These are phyloP conservation scores for Chrysina gloriosa DNA, from an alignment of 2,888 invertebrate genomes.

Conservation along the genomic window DNA sequence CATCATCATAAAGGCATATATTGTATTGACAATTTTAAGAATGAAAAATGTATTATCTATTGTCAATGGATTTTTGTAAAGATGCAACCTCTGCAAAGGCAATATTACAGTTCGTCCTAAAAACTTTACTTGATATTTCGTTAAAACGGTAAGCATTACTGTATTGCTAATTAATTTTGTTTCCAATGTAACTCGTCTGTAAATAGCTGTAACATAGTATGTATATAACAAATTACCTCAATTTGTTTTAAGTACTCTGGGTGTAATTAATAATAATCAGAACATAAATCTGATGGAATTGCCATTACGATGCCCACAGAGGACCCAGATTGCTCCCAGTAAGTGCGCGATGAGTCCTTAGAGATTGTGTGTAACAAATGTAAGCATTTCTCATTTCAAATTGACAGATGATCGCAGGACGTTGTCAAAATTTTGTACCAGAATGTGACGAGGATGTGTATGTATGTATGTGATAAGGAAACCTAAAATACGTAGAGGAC, in stretches of 20 bases:
- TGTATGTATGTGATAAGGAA: constrained; percentile 14
- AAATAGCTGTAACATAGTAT: too few relatives aligned
- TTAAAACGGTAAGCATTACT: too few relatives aligned
- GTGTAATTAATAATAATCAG: constrained; percentile 18
- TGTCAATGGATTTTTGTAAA: too few relatives aligned
- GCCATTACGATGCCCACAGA: not conserved
- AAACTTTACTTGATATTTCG: too few relatives aligned
- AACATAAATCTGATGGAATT: constrained; percentile 26
- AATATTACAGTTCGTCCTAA: too few relatives aligned
- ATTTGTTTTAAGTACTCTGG: constrained; percentile 25
- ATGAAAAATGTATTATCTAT: too few relatives aligned
- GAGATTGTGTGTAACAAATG: not conserved
- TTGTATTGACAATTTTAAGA: too few relatives aligned
- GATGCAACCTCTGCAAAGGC: too few relatives aligned
- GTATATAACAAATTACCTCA: constrained; percentile 22
- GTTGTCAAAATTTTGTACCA: not conserved
- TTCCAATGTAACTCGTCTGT: too few relatives aligned
- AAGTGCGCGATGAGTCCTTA: constrained; percentile 5
- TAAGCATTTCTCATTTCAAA: constrained; percentile 6
- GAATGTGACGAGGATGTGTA: not conserved
- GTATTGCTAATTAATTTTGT: too few relatives aligned
- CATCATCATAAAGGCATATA: too few relatives aligned
- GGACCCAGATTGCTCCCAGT: not conserved
- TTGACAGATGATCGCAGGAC: constrained; percentile 4
- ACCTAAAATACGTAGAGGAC: not conserved